Base-by-base conservation (phyloP, 2,888 invertebrate species). In the Clitarchus hookeri region DNA sequence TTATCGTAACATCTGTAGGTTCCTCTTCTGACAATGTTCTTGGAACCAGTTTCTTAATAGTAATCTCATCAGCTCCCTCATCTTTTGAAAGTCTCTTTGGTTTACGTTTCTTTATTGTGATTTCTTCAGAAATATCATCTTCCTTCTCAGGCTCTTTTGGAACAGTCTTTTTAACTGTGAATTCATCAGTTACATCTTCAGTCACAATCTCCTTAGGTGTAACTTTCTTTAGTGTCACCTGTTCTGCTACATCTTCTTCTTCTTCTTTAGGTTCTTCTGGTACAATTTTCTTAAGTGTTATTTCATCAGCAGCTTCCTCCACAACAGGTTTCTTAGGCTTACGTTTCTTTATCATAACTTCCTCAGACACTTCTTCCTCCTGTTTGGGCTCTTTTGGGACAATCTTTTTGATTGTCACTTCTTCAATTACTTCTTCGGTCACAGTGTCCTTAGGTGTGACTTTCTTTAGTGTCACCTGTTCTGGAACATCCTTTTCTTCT, bases 171-270 rank as follows among this genome's bases (percentile, higher is more conserved):
- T 89, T 89, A 87, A 89, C 27, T 78, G 89, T 87, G 86, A 91
- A 90, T 83, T 92, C 91, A 88, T 91, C 91, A 6, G 91, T 87
- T 53, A 89, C 88, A 48, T 88, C 88, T 79, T 88, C 89, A 89
- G 90, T 25, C 44, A 85, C 44, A 65, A 86, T 53, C 19, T 79
- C 87, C 80, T 85, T 85, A 6, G 94, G 94, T 89, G 95, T 95
- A 26, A 96, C 91, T 91, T 95, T 96, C 90, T 96, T 96, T 26
- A 97, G 93, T 0, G 95, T 96, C 44, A 96, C 93, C 90, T 95
- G 94, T 90, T 95, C 94, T 83, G 94, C 93, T 87, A 93, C 93
- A 90, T 95, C 94, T 11, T 82, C 77, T 90, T 95, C 94, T 88
- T 84, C 84, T 77, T 91, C 90, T 85, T 86, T 88, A 87, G 89